phyloP scores from a whole-genome alignment of 2,113 vertebrate genomes.

The Cebidichthys violaceus region DNA sequence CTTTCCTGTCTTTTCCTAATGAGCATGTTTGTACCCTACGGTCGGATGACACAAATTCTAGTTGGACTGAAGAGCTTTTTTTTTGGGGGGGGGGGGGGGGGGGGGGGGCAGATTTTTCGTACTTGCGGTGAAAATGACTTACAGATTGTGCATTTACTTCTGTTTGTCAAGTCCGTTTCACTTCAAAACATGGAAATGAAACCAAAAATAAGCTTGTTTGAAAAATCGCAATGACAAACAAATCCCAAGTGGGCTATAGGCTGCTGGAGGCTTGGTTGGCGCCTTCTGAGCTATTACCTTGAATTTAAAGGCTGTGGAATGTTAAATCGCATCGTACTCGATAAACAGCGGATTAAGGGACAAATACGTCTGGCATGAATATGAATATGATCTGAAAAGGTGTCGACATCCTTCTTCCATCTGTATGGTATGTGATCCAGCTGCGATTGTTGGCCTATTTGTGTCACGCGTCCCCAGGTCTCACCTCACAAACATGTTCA shows the following conservation, averaged over 20 bases:
- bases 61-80: conserved; percentile 28
- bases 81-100: too few species aligned
- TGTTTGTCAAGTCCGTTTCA: conserved; percentile 58
- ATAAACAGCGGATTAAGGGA: conserved; percentile 50
- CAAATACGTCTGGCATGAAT: conserved; percentile 20
- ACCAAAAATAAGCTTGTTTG: conserved; percentile 32
- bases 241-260: conserved; percentile 43
- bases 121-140: conserved; percentile 41
- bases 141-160: conserved; percentile 37
- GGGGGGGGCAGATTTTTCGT: not conserved
- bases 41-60: conserved; percentile 39
- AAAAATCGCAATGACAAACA: conserved; percentile 26
- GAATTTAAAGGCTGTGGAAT: conserved; percentile 40
- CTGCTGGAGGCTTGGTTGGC: conserved; percentile 39
- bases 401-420: conserved; percentile 28
- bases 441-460: conserved; percentile 24
- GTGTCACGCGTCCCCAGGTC: conserved; percentile 16
- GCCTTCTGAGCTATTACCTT: conserved; percentile 41
- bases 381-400: conserved; percentile 36
- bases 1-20: conserved; percentile 21
- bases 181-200: conserved; percentile 34
- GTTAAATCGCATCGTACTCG: conserved; percentile 49
- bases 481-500: conserved; percentile 12
- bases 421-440: conserved; percentile 30
- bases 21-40: conserved; percentile 15